Percentiles rank a stretch among this genome's conserved stretches.
Conservation (phyloP, 2,113 vertebrate species). For the Dendrocopos noguchii region DNA sequence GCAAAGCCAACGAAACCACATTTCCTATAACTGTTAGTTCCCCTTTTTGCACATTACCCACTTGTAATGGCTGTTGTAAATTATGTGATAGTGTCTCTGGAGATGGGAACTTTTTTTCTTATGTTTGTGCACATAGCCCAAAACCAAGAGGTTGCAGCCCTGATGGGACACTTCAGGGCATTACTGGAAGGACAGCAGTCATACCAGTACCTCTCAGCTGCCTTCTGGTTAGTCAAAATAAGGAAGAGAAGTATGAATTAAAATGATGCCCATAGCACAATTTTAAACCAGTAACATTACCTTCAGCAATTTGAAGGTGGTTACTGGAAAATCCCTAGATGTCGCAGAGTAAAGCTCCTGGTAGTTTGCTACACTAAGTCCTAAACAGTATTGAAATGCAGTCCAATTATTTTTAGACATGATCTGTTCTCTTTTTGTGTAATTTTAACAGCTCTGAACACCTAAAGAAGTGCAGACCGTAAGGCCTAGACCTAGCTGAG, state of each 20-base stretch:
- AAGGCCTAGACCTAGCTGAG: neutral
- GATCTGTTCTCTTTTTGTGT: neutral
- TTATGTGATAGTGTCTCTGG: neutral
- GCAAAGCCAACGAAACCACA: constrained; percentile 55
- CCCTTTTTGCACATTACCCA: neutral
- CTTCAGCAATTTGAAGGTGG: neutral
- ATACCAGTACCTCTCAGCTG: neutral
- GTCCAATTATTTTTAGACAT: neutral
- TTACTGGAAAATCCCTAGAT: neutral
- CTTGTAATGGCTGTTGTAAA: neutral
- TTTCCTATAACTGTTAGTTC: constrained; percentile 53
- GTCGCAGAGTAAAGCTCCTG: neutral
- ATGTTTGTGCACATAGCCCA: neutral
- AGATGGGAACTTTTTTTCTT: constrained; percentile 23
- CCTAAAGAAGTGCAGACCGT: neutral
- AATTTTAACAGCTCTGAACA: neutral
- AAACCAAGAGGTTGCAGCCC: neutral
- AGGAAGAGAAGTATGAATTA: neutral
- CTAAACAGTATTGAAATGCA: neutral
- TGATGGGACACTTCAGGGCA: neutral
- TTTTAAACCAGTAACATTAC: neutral
- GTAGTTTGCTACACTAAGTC: neutral
- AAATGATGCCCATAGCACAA: neutral
- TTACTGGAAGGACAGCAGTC: neutral
- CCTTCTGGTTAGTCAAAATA: neutral